Evolutionary conservation across 2,113 vertebrate species (phyloP).

Genomic region (Mungos mungo): DNA sequence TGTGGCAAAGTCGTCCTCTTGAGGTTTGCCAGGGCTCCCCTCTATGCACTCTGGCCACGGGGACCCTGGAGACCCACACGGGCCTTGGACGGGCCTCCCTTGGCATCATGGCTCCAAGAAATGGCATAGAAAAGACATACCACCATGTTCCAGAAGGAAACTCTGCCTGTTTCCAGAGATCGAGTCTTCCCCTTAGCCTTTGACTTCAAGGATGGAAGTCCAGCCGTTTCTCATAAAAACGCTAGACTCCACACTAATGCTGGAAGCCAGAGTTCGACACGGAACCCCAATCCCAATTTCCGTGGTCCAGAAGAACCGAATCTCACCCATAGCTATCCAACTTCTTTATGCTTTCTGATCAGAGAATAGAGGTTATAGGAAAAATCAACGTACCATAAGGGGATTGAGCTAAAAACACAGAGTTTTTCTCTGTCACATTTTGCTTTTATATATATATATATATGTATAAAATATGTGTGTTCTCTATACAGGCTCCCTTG

Average conservation of each 20-base stretch:
- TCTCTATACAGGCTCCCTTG: not conserved
- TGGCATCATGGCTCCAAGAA: not conserved
- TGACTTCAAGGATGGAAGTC: conserved; percentile 14
- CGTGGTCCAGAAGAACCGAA: accelerated
- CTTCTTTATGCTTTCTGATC: not conserved
- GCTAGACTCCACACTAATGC: accelerated
- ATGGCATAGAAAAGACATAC: accelerated
- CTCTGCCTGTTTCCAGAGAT: not conserved
- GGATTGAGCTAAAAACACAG: not conserved
- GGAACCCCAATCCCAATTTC: not conserved
- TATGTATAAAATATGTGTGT: not conserved
- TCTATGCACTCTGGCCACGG: accelerated
- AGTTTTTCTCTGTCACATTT: not conserved
- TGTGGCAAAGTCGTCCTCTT: accelerated
- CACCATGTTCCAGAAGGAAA: not conserved
- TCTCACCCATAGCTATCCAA: not conserved
- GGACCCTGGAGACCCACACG: not conserved
- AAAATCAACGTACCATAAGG: not conserved
- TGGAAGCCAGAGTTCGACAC: not conserved
- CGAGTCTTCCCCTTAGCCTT: not conserved
- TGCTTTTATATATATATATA: not conserved
- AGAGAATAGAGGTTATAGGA: conserved; percentile 21
- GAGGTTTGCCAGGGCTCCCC: not conserved
- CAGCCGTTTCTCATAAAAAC: not conserved
- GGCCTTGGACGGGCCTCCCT: not conserved